Conservation (phyloP, 1,140 invertebrate genomes). For the Tetragonula clypearis region DNA sequence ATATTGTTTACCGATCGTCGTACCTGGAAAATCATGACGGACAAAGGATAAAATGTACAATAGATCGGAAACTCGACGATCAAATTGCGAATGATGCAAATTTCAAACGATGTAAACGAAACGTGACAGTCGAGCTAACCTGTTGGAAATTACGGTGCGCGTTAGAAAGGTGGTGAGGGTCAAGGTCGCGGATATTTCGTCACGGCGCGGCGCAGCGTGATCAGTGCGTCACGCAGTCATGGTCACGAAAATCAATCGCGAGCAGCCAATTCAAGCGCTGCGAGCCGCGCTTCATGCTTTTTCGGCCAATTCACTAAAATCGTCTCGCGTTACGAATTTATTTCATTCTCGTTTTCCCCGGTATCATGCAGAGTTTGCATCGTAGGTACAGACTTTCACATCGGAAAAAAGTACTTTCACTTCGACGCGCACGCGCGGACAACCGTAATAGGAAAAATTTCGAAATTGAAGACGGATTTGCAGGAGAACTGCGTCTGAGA, state of each 20-base stretch:
- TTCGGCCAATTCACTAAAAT: background rate
- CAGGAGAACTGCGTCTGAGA: too few relatives aligned
- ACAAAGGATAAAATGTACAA: background rate
- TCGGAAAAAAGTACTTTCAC: background rate
- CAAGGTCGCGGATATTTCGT: slow-evolving; percentile 30
- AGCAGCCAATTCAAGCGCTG: too few relatives aligned
- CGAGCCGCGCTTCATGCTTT: background rate
- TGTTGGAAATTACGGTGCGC: background rate
- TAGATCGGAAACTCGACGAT: background rate
- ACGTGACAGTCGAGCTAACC: background rate
- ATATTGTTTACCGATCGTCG: too few relatives aligned
- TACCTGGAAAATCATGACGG: too few relatives aligned
- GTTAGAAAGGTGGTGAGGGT: slow-evolving; percentile 2
- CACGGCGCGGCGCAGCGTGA: background rate
- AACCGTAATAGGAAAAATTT: background rate
- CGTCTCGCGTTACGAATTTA: background rate
- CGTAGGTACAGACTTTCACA: background rate
- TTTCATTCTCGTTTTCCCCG: background rate
- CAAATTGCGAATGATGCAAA: background rate
- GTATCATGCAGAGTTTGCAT: background rate
- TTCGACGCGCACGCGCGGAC: too few relatives aligned
- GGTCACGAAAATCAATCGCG: slow-evolving; percentile 3
- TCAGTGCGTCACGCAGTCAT: slow-evolving; percentile 8
- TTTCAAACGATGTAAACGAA: background rate
- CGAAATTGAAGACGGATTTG: background rate